Evolutionary conservation across 64 coral and sea anemone species (phyloP).

Genomic region (Cladopsammia gracilis): DNA sequence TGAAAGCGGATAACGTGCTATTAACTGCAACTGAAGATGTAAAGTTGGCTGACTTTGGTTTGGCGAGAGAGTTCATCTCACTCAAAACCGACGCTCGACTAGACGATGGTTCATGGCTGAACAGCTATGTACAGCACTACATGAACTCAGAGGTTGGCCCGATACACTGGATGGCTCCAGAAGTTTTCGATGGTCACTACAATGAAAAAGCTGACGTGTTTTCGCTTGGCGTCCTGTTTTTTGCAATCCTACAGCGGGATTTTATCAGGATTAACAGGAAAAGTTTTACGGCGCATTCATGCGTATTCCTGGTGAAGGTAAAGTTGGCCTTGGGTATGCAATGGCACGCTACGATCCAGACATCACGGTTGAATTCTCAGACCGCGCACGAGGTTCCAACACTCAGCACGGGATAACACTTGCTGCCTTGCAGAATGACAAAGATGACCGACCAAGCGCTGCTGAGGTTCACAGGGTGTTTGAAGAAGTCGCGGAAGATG

Average conservation of each 20-base stretch:
- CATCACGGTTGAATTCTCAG: neutral
- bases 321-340: conserved; percentile 67
- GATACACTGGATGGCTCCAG: conserved; percentile 58
- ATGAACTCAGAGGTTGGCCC: conserved; percentile 46
- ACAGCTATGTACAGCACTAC: conserved; percentile 33
- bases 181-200: conserved; percentile 55
- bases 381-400: conserved; percentile 40
- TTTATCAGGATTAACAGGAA: conserved; percentile 35
- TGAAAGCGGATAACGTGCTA: conserved; percentile 71
- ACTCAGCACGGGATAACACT: conserved; percentile 14
- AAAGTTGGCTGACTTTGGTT: conserved; percentile 62
- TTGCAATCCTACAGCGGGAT: conserved; percentile 59
- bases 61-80: conserved; percentile 57
- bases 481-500: conserved; percentile 8
- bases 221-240: conserved; percentile 71
- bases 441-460: neutral
- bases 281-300: too few species aligned
- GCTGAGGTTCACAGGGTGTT: neutral
- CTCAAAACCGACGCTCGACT: neutral
- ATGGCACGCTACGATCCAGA: conserved; percentile 10
- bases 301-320: conserved; percentile 2
- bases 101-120: neutral
- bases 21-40: conserved; percentile 14
- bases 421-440: conserved; percentile 35
- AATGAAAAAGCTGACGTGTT: conserved; percentile 72